Conservation (phyloP, 2,888 invertebrate genomes). For the Campoplex capitator region DNA sequence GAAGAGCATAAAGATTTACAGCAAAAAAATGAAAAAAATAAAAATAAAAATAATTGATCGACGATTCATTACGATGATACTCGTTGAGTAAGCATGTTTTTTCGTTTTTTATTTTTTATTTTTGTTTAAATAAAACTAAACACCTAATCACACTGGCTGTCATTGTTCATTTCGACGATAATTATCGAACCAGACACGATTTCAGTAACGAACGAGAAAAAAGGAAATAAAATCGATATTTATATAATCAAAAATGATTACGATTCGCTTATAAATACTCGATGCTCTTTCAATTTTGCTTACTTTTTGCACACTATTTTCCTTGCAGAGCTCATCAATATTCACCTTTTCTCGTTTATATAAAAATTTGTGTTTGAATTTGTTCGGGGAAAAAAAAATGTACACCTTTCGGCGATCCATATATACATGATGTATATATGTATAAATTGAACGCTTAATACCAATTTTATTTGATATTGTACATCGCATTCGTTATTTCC, state of each 20-base stretch:
- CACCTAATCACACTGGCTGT: slow-evolving; percentile 9
- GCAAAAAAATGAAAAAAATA: slow-evolving; percentile 52
- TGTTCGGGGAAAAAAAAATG: slow-evolving; percentile 53
- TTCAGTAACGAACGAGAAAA: slow-evolving; percentile 19
- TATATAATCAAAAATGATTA: slow-evolving; percentile 6
- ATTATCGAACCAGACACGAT: slow-evolving; percentile 27
- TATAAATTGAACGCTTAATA: slow-evolving; percentile 77
- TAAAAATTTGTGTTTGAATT: slow-evolving; percentile 68
- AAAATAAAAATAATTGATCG: too few relatives aligned
- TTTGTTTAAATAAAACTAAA: slow-evolving; percentile 21
- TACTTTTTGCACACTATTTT: slow-evolving; percentile 47
- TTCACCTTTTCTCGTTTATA: slow-evolving; percentile 52
- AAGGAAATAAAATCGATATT: slow-evolving; percentile 6
- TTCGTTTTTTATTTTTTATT: slow-evolving; percentile 27
- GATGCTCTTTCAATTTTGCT: slow-evolving; percentile 59
- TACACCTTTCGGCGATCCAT: slow-evolving; percentile 38
- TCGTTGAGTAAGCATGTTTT: slow-evolving; percentile 30
- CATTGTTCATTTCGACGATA: slow-evolving; percentile 10
- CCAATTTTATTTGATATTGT: slow-evolving; percentile 79
- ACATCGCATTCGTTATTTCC: slow-evolving; percentile 78
- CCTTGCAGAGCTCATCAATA: slow-evolving; percentile 63
- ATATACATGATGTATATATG: slow-evolving; percentile 51
- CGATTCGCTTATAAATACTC: slow-evolving; percentile 58
- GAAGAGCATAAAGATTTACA: slow-evolving; percentile 62
- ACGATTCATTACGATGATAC: slow-evolving; percentile 15